Percentiles rank a stretch among this genome's conserved stretches.
Conservation (phyloP, 2,888 invertebrate species). For the Machimus atricapillus region DNA sequence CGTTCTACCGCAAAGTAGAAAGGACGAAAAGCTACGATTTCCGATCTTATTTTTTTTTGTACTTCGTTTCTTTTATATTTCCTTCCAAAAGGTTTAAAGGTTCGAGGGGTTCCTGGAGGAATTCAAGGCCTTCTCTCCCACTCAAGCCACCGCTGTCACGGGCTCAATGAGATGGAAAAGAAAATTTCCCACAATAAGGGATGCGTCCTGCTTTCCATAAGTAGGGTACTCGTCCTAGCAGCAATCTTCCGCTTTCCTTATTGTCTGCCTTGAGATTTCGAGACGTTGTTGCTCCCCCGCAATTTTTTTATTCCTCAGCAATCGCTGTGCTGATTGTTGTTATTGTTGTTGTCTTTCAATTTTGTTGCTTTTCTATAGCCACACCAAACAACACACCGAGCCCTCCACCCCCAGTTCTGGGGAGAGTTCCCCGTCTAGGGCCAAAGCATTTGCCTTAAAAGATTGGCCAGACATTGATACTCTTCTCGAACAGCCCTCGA, state of each 20-base stretch:
- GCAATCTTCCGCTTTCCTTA: constrained; percentile 28
- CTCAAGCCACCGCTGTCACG: not conserved
- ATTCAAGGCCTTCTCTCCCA: not conserved
- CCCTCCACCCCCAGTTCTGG: not conserved
- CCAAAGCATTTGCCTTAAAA: constrained; percentile 34
- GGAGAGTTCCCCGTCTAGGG: not conserved
- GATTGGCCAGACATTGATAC: constrained; percentile 40
- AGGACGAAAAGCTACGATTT: constrained; percentile 22
- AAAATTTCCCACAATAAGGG: constrained; percentile 48
- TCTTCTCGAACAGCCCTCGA: constrained; percentile 33
- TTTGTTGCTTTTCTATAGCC: constrained; percentile 31
- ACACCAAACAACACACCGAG: not conserved
- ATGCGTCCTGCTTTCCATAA: constrained; percentile 28
- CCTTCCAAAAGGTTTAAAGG: not conserved
- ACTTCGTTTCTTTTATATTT: not conserved
- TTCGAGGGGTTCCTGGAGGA: not conserved
- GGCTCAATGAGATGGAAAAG: constrained; percentile 47
- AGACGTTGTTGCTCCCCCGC: constrained; percentile 15
- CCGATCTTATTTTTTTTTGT: not conserved
- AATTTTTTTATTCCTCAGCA: not conserved
- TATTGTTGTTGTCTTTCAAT: constrained; percentile 19
- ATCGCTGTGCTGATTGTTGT: not conserved
- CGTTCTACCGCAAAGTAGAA: not conserved
- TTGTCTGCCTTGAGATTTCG: constrained; percentile 3
- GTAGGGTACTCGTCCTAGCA: constrained; percentile 29